A percentile compares a stretch with the other conserved stretches of the same genome.
phyloP scores from a whole-genome alignment of 2,888 invertebrate species.

The Sphaerophoria rueppellii region DNA sequence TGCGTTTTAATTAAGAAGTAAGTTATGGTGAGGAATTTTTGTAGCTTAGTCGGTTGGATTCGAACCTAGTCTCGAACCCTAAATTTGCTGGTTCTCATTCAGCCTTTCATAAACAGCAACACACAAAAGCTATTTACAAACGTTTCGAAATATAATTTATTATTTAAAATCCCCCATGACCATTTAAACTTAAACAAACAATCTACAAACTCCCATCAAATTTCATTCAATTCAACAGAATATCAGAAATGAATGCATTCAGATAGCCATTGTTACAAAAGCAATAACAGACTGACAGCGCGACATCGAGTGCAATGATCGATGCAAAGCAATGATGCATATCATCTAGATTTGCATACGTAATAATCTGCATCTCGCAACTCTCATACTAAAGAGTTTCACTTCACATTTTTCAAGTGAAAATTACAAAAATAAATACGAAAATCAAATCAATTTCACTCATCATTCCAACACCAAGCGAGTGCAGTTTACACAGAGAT shows the following conservation, averaged over 20 bases:
- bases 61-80: no score
- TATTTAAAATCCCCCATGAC: neutral
- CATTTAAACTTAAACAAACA: no score
- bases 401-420: conserved; percentile 55
- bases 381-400: neutral
- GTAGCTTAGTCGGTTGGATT: no score
- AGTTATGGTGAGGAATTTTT: no score
- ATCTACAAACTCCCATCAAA: neutral
- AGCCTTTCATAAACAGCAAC: no score
- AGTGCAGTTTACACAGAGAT: conserved; percentile 15
- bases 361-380: neutral
- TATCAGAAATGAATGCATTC: neutral
- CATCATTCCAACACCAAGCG: conserved; percentile 5
- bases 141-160: no score
- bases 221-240: neutral
- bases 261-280: conserved; percentile 25
- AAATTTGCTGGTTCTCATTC: no score
- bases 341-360: conserved; percentile 50
- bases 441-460: conserved; percentile 39
- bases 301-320: conserved; percentile 62
- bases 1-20: neutral
- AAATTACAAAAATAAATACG: conserved; percentile 65
- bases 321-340: conserved; percentile 60
- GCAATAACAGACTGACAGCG: neutral
- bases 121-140: no score